Percentiles rank a stretch among this genome's conserved stretches.
Conservation (phyloP, 2,113 vertebrate species). For the Perca fluviatilis region DNA sequence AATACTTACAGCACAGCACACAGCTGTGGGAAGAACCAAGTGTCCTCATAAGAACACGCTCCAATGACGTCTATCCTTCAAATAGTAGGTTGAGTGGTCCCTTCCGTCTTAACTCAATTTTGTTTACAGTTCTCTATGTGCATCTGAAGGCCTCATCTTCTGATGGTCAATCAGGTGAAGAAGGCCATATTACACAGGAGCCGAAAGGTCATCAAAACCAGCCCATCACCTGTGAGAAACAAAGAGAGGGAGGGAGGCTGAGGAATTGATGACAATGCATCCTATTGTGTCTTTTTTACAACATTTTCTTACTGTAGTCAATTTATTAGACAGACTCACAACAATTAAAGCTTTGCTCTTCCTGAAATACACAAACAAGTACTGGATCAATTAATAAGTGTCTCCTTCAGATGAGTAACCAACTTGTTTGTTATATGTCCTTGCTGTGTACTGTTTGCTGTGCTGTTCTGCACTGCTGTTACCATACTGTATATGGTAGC, state of each 20-base stretch:
- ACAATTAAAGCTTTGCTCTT: background rate
- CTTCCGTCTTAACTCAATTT: background rate
- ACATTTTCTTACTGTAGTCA: background rate
- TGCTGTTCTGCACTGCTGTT: background rate
- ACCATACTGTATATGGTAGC: background rate
- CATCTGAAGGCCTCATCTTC: slow-evolving; percentile 21
- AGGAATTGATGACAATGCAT: background rate
- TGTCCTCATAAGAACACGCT: slow-evolving; percentile 26
- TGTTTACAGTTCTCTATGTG: slow-evolving; percentile 3
- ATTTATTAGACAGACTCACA: background rate
- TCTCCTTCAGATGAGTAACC: background rate
- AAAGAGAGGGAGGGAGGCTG: background rate
- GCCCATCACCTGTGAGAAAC: slow-evolving; percentile 1
- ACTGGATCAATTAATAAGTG: background rate
- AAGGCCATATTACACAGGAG: background rate
- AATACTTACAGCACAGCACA: slow-evolving; percentile 52
- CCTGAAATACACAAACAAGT: background rate
- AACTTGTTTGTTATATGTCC: background rate
- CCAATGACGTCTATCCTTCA: slow-evolving; percentile 1
- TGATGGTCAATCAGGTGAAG: background rate
- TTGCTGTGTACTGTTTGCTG: background rate
- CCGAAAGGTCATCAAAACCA: background rate
- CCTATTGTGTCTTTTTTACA: background rate
- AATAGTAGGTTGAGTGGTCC: background rate
- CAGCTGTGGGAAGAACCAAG: slow-evolving; percentile 8